These are phyloP conservation scores for Sitophilus oryzae DNA, from an alignment of 1,140 invertebrate species.

Conservation along the genomic window DNA sequence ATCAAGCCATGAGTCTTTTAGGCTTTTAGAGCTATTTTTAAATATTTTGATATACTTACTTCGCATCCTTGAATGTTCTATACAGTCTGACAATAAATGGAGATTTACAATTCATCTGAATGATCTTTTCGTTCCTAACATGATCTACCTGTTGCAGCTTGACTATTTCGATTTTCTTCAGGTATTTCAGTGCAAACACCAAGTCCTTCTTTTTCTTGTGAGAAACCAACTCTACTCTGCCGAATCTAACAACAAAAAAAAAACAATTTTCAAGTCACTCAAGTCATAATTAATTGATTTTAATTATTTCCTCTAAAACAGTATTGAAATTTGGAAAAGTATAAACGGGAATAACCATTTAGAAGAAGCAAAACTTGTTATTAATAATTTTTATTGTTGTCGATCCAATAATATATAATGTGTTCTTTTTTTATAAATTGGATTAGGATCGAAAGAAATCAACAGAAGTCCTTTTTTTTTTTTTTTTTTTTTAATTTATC, in stretches of 20 bases:
- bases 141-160: constrained; percentile 88
- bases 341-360: too few species aligned
- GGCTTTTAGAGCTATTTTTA: too few species aligned
- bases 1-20: too few species aligned
- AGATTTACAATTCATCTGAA: constrained; percentile 71
- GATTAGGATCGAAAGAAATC: too few species aligned
- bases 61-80: constrained; percentile 89
- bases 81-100: constrained; percentile 64
- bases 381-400: constrained; percentile 4
- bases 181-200: constrained; percentile 83
- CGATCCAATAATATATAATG: too few species aligned
- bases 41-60: constrained; percentile 53
- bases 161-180: constrained; percentile 90
- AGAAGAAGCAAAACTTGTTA: too few species aligned
- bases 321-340: too few species aligned
- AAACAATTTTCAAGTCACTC: not conserved
- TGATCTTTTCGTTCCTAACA: constrained; percentile 85
- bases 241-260: constrained; percentile 54
- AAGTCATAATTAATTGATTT: too few species aligned
- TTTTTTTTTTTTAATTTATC: too few species aligned
- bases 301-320: too few species aligned
- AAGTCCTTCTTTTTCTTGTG: constrained; percentile 54
- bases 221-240: constrained; percentile 76
- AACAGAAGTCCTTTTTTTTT: too few species aligned
- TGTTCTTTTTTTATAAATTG: too few species aligned